Conservation (phyloP, 2,888 invertebrate genomes). For the Zonitis immaculata region DNA sequence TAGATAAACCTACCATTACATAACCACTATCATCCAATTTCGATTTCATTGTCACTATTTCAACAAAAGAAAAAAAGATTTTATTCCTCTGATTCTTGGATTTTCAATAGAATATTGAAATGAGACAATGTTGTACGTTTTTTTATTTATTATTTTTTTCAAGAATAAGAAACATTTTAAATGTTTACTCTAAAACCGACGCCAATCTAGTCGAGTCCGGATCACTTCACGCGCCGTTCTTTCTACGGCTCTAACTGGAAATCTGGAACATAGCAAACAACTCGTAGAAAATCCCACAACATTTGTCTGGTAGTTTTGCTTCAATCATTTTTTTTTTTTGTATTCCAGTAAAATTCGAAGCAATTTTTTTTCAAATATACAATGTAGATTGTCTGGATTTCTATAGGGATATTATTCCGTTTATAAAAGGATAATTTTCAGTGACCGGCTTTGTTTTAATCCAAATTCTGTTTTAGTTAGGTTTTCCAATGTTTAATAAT, state of each 20-base stretch:
- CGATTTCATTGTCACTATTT: too few relatives aligned
- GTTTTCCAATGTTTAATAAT: constrained; percentile 10
- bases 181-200: constrained; percentile 13
- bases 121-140: constrained; percentile 25
- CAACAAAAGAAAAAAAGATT: too few relatives aligned
- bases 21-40: neutral
- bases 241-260: neutral
- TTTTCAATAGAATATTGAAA: constrained; percentile 28
- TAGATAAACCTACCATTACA: constrained; percentile 28
- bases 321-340: neutral
- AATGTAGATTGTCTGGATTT: neutral
- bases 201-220: neutral
- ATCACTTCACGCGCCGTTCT: neutral
- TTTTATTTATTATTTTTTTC: constrained; percentile 18
- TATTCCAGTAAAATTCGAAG: neutral
- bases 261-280: neutral
- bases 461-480: constrained; percentile 2
- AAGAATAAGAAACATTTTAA: constrained; percentile 12
- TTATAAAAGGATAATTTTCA: neutral
- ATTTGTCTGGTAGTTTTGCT: neutral
- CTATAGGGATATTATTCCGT: neutral
- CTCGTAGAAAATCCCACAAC: neutral
- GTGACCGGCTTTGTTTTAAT: constrained; percentile 6
- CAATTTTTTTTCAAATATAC: neutral
- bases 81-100: constrained; percentile 6